phyloP scores from a whole-genome alignment of 2,888 invertebrate species.

The Erebia aethiops region DNA sequence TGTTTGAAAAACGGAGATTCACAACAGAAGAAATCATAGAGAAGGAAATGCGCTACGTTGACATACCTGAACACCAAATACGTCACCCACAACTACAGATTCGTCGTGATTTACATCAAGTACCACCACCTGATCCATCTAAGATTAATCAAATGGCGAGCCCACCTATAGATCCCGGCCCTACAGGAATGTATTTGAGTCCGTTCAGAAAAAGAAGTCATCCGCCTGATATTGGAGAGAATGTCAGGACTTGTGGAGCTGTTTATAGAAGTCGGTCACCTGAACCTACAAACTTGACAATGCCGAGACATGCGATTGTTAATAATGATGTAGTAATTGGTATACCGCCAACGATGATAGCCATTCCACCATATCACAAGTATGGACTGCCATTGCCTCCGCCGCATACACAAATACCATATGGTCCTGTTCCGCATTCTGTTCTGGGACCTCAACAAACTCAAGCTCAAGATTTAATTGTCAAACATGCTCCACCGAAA shows the following conservation, averaged over 20 bases:
- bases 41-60: constrained; percentile 76
- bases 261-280: constrained; percentile 75
- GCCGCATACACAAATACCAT: constrained; percentile 73
- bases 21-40: constrained; percentile 77
- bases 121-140: constrained; percentile 69
- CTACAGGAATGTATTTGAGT: constrained; percentile 75
- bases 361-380: constrained; percentile 77
- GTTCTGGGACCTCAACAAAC: constrained; percentile 77
- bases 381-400: constrained; percentile 76
- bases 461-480: constrained; percentile 78
- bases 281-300: constrained; percentile 76
- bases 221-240: constrained; percentile 78
- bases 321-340: constrained; percentile 67
- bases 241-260: constrained; percentile 67
- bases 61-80: constrained; percentile 72
- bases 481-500: constrained; percentile 79
- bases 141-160: constrained; percentile 71
- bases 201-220: constrained; percentile 83
- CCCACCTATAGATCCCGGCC: constrained; percentile 73
- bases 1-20: constrained; percentile 73
- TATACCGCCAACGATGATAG: constrained; percentile 68
- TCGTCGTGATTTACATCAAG: constrained; percentile 88
- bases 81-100: constrained; percentile 87
- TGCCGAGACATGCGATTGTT: constrained; percentile 68
- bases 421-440: constrained; percentile 66